Evolutionary conservation across 2,113 vertebrate genomes (phyloP), one percentile per base, ranked within the genome.

Genomic region (Paratilapia polleni): DNA sequence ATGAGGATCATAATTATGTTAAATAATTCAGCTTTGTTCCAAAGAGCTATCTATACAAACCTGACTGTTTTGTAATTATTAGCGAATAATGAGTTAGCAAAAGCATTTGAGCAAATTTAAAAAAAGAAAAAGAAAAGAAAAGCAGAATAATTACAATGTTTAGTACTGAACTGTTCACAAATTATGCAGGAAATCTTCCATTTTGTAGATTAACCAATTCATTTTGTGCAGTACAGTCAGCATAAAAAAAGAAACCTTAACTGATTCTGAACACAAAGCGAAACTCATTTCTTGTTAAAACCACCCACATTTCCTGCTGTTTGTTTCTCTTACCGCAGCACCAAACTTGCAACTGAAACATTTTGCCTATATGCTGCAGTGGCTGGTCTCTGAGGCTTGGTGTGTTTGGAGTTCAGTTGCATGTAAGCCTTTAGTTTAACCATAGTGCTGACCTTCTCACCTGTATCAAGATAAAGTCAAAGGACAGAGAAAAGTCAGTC

Each of bases 221-320:
- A 19, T 61, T 77, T 87, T 77, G 74, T 89, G 88, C 89, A 73
- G 78, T 78, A 81, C 83, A 87, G 83, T 91, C 77, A 92, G 87
- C 92, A 92, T 84, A 86, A 91, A 88, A n/a, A 92, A 81, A 89
- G 77, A 92, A 91, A 89, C 79, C 82, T 54, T 86, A 93, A 92
- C 91, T 92, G 93, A 87, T 94, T 88, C 59, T 89, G 86, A 93
- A 91, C 60, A 94, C 89, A 94, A 95, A 93, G 85, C 84, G 93
- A 94, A 96, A 96, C 92, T 88, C 79, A 84, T 93, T 96, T 95
- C 94, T 95, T 95, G 95, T 96, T 94, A 97, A 96, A 97, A 95
- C 96, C 96, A 91, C 96, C 97, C 94, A 96, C 97, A 94, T 95
- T 98, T 98, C 97, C 97, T 97, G 96, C 93, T 94, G 92, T 86